Conservation (phyloP, 2,113 vertebrate genomes). For the Trogon surrucura region DNA sequence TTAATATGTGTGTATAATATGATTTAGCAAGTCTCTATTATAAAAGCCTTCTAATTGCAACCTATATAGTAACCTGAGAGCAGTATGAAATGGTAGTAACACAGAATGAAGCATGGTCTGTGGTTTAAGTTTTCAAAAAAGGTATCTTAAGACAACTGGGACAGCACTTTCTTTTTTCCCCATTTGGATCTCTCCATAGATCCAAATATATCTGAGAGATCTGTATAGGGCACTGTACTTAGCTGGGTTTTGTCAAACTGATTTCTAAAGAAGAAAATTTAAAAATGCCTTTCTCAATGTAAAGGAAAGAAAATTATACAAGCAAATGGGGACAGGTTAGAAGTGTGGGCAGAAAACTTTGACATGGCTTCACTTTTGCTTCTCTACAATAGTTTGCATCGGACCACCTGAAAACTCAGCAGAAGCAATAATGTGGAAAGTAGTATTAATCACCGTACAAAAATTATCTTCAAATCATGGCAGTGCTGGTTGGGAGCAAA, state of each 20-base stretch:
- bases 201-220: not conserved
- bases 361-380: not conserved
- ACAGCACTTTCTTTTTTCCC: not conserved
- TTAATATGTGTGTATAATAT: not conserved
- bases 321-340: not conserved
- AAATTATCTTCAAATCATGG: not conserved
- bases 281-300: not conserved
- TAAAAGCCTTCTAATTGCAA: not conserved
- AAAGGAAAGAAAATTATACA: not conserved
- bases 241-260: not conserved
- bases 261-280: not conserved
- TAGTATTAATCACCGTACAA: rapidly evolving
- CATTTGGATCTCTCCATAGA: not conserved
- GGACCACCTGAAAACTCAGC: not conserved
- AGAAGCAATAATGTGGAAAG: not conserved
- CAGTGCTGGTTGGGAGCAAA: not conserved
- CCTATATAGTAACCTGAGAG: not conserved
- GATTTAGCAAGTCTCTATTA: not conserved
- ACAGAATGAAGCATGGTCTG: not conserved
- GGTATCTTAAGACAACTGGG: not conserved
- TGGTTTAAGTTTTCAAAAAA: not conserved
- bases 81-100: not conserved
- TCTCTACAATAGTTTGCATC: not conserved
- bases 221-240: not conserved
- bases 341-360: not conserved